Base-by-base conservation (phyloP, 2,797 vertebrate genomes). In the Lycodopsis pacificus region DNA sequence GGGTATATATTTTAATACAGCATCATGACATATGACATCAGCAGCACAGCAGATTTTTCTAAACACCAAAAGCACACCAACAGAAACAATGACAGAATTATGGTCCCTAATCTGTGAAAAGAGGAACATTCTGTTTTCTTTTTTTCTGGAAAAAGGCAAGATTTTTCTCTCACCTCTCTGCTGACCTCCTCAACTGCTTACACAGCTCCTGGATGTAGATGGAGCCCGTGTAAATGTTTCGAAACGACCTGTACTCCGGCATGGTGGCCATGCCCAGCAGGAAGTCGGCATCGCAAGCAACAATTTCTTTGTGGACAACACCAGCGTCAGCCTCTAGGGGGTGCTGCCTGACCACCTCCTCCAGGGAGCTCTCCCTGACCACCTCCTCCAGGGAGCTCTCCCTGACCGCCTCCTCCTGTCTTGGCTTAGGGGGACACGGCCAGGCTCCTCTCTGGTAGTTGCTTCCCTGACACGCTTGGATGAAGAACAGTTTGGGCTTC, bases 401-500 rank as follows among this genome's bases (percentile, higher is more conserved):
- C 65, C 0, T 20, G 17, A 5, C 51, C 0, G 1, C 9, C 8
- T 15, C 4, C 1, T 40, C 36, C 44, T 54, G 30, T 0, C 0
- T 20, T 17, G 46, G 46, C 2, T 0, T 68, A 0, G 62, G 48
- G 6, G 34, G 46, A 22, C 4, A 30, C 0, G 67, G 88, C 27
- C 0, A 0, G 0, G 51, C 13, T 13, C 92, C 90, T 7, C 0
- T 3, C 85, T 95, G 94, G 36, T 32, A 59, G 2, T 0, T 0
- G 0, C 0, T 11, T 3, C 94, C 94, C 51, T 96, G 95, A 77
- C 95, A 95, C 0, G 95, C 95, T 80, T 96, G 94, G 89, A 99
- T 96, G 84, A 99, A 99, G 89, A 98, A 99, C 38, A 98, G 84
- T 85, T 99, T 99, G 20, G 98, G 97, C 86, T 99, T 99, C 65